Conservation (phyloP, 1,140 invertebrate species). For the Mamestra configurata region DNA sequence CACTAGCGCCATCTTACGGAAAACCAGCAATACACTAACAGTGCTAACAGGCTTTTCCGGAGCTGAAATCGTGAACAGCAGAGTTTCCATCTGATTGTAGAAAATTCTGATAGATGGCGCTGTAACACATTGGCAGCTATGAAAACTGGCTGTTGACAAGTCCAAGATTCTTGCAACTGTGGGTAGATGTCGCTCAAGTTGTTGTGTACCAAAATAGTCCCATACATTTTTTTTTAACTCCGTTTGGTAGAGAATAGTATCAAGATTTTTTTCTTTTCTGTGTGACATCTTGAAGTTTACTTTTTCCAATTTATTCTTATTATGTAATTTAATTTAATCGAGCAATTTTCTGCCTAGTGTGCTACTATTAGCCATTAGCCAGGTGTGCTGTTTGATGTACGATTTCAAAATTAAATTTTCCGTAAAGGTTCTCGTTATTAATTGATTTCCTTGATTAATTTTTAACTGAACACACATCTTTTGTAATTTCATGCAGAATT, state of each 20-base stretch:
- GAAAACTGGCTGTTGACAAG: background rate
- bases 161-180: background rate
- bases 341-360: background rate
- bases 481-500: background rate
- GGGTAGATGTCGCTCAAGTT: slow-evolving; percentile 20
- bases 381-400: background rate
- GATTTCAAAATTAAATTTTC: background rate
- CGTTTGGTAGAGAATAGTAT: no score
- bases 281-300: no score
- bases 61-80: background rate
- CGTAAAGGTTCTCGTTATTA: background rate
- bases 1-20: slow-evolving; percentile 15
- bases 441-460: background rate
- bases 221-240: no score
- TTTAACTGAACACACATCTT: background rate
- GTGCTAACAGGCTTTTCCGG: background rate
- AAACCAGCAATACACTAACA: background rate
- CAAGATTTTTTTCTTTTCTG: no score
- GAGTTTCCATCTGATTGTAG: slow-evolving; percentile 14
- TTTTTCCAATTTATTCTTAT: background rate
- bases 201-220: background rate
- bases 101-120: slow-evolving; percentile 38
- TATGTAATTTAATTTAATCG: background rate
- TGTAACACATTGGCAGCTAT: background rate
- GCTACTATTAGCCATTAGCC: background rate